These are phyloP conservation scores for Gopherus flavomarginatus DNA, from an alignment of 2,113 vertebrate species.

Conservation along the genomic window DNA sequence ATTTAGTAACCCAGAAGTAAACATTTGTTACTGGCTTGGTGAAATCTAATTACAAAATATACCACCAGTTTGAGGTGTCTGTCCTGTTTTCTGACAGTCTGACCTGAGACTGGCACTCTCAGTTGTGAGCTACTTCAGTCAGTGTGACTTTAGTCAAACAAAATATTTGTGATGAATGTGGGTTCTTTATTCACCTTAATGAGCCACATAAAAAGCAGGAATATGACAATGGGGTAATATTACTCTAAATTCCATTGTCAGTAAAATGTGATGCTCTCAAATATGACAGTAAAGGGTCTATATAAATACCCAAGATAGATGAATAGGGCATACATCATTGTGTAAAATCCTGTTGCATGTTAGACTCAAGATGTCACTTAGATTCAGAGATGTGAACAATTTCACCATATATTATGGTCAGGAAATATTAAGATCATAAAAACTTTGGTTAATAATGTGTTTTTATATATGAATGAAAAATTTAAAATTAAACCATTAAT, in stretches of 20 bases:
- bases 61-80: no score
- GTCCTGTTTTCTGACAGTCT: no score
- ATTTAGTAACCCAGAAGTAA: no score
- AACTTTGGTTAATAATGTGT: fast-evolving
- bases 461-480: background rate
- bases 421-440: background rate
- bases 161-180: background rate
- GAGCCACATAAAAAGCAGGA: background rate
- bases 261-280: background rate
- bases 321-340: background rate
- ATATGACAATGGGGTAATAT: background rate
- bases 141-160: background rate
- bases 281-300: background rate
- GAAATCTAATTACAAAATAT: no score
- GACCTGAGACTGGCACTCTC: no score
- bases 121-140: no score
- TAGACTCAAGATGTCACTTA: background rate
- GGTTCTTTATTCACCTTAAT: background rate
- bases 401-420: background rate
- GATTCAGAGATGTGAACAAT: background rate
- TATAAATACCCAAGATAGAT: background rate
- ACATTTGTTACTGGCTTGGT: no score
- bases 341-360: background rate
- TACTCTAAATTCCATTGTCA: background rate
- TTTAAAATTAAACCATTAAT: background rate